Evolutionary conservation across 2,113 vertebrate genomes (phyloP).

Genomic region (Scatophagus argus): DNA sequence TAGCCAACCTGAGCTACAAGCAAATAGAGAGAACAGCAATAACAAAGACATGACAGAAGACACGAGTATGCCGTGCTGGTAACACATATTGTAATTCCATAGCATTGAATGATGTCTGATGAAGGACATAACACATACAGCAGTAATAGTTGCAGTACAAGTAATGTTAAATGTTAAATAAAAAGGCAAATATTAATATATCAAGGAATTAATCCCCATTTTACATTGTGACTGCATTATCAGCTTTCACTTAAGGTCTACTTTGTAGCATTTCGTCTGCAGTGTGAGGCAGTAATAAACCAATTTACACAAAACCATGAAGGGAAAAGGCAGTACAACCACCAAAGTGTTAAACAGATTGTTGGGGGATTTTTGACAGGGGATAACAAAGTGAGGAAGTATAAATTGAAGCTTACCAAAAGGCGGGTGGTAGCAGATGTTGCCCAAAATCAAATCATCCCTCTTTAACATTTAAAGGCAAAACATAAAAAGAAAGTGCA

Average conservation of each 20-base stretch:
- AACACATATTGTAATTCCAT: slow-evolving; percentile 58
- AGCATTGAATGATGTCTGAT: slow-evolving; percentile 65
- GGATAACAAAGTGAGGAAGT: slow-evolving; percentile 23
- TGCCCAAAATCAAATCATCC: slow-evolving; percentile 74
- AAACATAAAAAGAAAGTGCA: slow-evolving; percentile 73
- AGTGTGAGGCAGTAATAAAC: slow-evolving; percentile 57
- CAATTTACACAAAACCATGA: slow-evolving; percentile 44
- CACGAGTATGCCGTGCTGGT: slow-evolving; percentile 64
- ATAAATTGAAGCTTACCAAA: slow-evolving; percentile 51
- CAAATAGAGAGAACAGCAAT: slow-evolving; percentile 69
- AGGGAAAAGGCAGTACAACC: slow-evolving; percentile 70
- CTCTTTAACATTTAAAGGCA: slow-evolving; percentile 65
- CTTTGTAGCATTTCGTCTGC: slow-evolving; percentile 46
- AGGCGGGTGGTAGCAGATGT: slow-evolving; percentile 58
- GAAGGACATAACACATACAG: slow-evolving; percentile 67
- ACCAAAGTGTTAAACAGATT: slow-evolving; percentile 62
- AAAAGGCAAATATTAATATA: slow-evolving; percentile 77
- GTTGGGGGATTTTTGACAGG: slow-evolving; percentile 28
- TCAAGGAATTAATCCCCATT: slow-evolving; percentile 60
- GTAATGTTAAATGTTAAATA: slow-evolving; percentile 79
- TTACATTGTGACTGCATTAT: slow-evolving; percentile 50
- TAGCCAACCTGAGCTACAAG: slow-evolving; percentile 85
- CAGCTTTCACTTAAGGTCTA: slow-evolving; percentile 50
- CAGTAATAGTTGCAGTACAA: slow-evolving; percentile 74
- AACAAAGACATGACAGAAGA: slow-evolving; percentile 69